phyloP scores from a whole-genome alignment of 2,888 invertebrate genomes.

The Pterostichus madidus region DNA sequence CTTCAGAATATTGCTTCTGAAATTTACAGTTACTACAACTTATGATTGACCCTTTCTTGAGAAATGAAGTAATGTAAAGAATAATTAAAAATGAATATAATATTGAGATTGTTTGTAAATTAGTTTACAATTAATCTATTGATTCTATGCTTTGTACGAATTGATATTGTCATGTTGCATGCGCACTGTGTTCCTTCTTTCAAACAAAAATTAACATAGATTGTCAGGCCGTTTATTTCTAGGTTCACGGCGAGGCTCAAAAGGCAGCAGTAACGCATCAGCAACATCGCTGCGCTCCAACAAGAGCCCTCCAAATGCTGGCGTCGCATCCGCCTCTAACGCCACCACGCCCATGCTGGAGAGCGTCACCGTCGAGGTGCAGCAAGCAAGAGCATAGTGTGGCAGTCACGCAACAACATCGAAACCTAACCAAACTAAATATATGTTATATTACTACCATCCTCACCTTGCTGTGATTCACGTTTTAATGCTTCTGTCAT shows the following conservation, averaged over 20 bases:
- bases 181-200: slow-evolving; percentile 21
- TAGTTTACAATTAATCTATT: too few relatives aligned
- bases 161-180: slow-evolving; percentile 31
- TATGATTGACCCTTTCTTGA: too few relatives aligned
- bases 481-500: slow-evolving; percentile 37
- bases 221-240: slow-evolving; percentile 77
- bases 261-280: slow-evolving; percentile 89
- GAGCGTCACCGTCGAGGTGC: slow-evolving; percentile 88
- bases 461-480: slow-evolving; percentile 64
- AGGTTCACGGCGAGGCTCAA: slow-evolving; percentile 85
- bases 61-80: too few relatives aligned
- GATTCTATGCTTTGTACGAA: too few relatives aligned
- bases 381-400: slow-evolving; percentile 82
- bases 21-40: too few relatives aligned
- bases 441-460: slow-evolving; percentile 49
- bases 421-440: slow-evolving; percentile 21
- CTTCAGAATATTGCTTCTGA: too few relatives aligned
- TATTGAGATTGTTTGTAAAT: too few relatives aligned
- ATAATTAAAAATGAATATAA: too few relatives aligned
- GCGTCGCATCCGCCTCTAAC: slow-evolving; percentile 72
- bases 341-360: slow-evolving; percentile 79
- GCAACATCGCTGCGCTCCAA: slow-evolving; percentile 85
- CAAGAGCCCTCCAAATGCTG: slow-evolving; percentile 78
- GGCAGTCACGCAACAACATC: neutral
- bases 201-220: slow-evolving; percentile 51